Evolutionary conservation across 2,113 vertebrate species (phyloP).

Genomic region (Felis chaus): DNA sequence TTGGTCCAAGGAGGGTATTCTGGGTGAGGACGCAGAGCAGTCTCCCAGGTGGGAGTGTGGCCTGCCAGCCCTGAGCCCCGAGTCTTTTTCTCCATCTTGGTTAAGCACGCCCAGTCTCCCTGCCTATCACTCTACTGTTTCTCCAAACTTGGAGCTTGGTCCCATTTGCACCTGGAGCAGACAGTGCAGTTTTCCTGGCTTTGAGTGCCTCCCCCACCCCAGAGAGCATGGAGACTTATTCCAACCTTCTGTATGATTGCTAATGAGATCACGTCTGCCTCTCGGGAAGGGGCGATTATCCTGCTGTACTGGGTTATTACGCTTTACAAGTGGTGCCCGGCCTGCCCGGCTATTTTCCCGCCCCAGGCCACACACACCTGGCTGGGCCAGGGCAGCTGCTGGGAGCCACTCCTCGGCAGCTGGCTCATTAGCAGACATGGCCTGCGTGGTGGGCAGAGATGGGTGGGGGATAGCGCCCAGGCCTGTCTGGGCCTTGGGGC

Average conservation of each 20-base stretch:
- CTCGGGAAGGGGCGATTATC: background rate
- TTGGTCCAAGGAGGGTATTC: background rate
- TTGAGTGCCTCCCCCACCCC: background rate
- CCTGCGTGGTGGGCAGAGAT: background rate
- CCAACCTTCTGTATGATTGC: background rate
- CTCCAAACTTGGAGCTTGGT: background rate
- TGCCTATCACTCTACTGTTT: background rate
- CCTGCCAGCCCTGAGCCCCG: background rate
- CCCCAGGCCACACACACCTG: conserved; percentile 14
- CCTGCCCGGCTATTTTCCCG: background rate
- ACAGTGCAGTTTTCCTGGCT: background rate
- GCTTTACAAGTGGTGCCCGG: background rate
- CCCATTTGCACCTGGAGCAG: background rate
- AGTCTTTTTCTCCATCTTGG: background rate
- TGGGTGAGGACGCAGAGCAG: background rate
- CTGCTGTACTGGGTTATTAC: background rate
- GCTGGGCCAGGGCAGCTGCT: background rate
- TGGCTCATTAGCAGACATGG: background rate
- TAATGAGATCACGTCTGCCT: conserved; percentile 65
- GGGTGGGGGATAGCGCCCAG: background rate
- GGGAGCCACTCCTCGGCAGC: background rate
- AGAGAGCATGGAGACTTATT: background rate
- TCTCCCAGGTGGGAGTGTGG: fast-evolving
- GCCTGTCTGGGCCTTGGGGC: background rate
- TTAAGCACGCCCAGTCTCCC: background rate